phyloP scores from a whole-genome alignment of 35 echinoderm and acorn worm species.

The Acanthaster planci region DNA sequence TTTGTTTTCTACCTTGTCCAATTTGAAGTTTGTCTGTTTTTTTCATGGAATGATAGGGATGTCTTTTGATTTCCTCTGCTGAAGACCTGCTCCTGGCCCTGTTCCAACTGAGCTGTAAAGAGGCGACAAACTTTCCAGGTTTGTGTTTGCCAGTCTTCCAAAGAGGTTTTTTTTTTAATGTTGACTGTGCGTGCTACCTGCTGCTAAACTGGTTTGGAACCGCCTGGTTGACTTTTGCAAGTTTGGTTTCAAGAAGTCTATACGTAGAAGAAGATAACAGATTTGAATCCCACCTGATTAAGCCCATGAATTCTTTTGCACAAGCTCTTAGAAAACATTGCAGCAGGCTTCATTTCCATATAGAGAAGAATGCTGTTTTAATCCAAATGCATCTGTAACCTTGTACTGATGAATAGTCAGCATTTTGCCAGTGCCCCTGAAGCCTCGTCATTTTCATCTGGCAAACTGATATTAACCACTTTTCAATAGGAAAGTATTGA shows the following conservation, averaged over 20 bases:
- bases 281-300: not conserved
- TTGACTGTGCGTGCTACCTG: not conserved
- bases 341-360: no score
- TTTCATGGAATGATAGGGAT: constrained; percentile 43
- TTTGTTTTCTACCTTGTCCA: not conserved
- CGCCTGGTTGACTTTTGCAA: not conserved
- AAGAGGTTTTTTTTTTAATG: no score
- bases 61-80: constrained; percentile 69
- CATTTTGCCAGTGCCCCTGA: no score
- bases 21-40: not conserved
- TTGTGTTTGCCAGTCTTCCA: not conserved
- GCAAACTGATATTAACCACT: no score
- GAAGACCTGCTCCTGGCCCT: constrained; percentile 75
- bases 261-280: no score
- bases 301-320: not conserved
- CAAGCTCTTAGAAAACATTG: no score
- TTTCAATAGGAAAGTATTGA: no score
- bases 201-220: not conserved
- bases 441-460: no score
- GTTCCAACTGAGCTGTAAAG: constrained; percentile 75
- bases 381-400: no score
- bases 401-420: no score
- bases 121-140: constrained; percentile 64
- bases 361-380: no score
- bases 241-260: no score